These are phyloP conservation scores for Chaetodon trifascialis DNA, from an alignment of 2,113 vertebrate species.

Conservation along the genomic window DNA sequence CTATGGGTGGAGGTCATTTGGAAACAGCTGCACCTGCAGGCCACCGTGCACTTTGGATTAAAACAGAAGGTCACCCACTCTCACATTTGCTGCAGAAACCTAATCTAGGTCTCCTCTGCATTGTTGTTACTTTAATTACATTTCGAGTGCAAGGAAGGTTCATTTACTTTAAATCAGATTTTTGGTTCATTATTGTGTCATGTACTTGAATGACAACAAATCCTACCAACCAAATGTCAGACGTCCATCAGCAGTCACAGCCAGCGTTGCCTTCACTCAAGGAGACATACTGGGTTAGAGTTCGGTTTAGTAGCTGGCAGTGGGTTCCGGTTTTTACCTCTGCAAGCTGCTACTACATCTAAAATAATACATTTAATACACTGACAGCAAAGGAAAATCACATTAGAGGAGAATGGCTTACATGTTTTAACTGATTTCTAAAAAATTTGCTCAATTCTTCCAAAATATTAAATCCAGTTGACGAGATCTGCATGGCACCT, in stretches of 20 bases:
- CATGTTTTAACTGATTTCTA: neutral
- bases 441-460: neutral
- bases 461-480: neutral
- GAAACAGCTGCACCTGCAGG: conserved; percentile 44
- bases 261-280: neutral
- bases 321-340: neutral
- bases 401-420: neutral
- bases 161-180: neutral
- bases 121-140: neutral
- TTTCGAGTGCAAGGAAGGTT: neutral
- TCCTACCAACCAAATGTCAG: neutral
- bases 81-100: conserved; percentile 17
- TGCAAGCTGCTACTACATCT: neutral
- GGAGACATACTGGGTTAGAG: neutral
- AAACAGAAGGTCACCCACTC: conserved; percentile 50
- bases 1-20: conserved; percentile 19
- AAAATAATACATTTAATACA: neutral
- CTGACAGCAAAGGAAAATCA: neutral
- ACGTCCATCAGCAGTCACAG: neutral
- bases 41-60: conserved; percentile 19
- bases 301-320: neutral
- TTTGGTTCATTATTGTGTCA: neutral
- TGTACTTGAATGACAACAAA: conserved; percentile 1
- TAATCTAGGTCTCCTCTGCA: neutral
- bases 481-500: too few species aligned